phyloP scores from a whole-genome alignment of 1,140 invertebrate species.

The Lepidotrigona ventralis region DNA sequence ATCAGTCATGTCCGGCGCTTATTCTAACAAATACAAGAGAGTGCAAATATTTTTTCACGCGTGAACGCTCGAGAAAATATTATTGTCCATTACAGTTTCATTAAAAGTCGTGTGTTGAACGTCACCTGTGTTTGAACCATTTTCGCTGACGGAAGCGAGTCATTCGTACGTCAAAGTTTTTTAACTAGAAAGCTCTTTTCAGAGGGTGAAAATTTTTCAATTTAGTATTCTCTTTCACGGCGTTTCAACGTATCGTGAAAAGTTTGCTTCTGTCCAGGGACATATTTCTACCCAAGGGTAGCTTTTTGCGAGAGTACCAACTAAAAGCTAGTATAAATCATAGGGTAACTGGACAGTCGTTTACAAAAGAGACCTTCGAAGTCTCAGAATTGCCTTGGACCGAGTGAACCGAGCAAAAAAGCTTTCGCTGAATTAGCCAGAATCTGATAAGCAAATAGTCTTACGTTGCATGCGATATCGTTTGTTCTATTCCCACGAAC shows the following conservation, averaged over 20 bases:
- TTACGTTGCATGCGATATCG: background rate
- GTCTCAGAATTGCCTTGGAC: conserved; percentile 54
- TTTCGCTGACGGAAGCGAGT: background rate
- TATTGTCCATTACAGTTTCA: background rate
- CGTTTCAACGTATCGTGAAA: conserved; percentile 49
- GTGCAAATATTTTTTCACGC: background rate
- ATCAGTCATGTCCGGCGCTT: no score
- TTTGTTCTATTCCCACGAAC: background rate
- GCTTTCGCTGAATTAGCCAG: background rate
- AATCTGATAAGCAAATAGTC: background rate
- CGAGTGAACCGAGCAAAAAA: background rate
- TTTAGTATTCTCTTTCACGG: conserved; percentile 58
- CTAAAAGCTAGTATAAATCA: conserved; percentile 80
- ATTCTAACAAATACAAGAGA: background rate
- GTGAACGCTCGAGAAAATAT: background rate
- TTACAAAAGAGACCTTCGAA: conserved; percentile 72
- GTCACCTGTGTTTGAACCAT: background rate
- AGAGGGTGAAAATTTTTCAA: conserved; percentile 44
- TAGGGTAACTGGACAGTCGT: conserved; percentile 73
- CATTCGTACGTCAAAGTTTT: conserved; percentile 2
- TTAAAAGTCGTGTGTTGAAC: background rate
- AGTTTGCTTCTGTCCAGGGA: conserved; percentile 47
- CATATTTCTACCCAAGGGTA: conserved; percentile 70
- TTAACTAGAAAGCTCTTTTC: conserved; percentile 17
- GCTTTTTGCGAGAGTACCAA: conserved; percentile 71